A percentile compares a stretch with the other conserved stretches of the same genome.
Conservation (phyloP, 2,888 invertebrate genomes). For the Stenchaetothrips biformis region DNA sequence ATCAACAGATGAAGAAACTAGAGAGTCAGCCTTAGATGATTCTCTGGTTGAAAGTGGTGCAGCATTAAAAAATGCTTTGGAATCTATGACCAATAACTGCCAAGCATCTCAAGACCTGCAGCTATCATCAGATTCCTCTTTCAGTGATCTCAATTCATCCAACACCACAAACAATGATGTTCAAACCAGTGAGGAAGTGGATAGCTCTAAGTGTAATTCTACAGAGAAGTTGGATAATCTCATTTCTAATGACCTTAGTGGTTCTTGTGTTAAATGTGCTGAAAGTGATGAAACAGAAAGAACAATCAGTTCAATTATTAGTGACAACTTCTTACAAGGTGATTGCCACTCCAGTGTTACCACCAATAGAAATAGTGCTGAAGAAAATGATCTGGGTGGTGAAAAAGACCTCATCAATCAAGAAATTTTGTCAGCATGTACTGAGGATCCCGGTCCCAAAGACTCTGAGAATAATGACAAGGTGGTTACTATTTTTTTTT, state of each 20-base stretch:
- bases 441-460: no score
- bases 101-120: conserved; percentile 3
- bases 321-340: neutral
- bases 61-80: neutral
- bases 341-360: neutral
- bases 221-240: neutral
- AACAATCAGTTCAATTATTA: neutral
- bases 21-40: neutral
- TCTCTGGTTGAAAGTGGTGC: neutral
- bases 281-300: neutral
- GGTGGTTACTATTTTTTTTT: no score
- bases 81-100: neutral
- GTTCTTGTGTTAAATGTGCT: neutral
- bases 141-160: conserved; percentile 16
- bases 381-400: neutral
- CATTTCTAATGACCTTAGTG: neutral
- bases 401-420: no score
- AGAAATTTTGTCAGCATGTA: no score
- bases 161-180: neutral
- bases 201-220: conserved; percentile 11
- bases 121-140: neutral
- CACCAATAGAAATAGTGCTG: neutral
- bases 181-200: neutral
- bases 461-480: no score
- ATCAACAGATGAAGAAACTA: conserved; percentile 8